Conservation (phyloP, 37 sponge, comb jelly and placozoan species). For the Ianthella basta region DNA sequence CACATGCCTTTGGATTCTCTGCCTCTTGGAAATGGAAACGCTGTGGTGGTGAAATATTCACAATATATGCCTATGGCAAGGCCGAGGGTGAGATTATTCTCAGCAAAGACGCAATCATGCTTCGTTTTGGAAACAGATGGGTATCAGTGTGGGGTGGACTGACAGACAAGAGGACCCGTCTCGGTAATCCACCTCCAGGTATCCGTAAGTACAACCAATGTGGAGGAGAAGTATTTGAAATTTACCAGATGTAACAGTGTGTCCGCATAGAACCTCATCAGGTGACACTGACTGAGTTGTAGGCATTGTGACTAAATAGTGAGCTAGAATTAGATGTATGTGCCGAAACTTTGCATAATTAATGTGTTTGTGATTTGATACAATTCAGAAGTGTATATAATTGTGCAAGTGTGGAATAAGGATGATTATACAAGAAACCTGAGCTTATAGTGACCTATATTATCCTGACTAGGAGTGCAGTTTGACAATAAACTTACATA, state of each 20-base stretch:
- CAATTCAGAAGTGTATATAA: too few relatives aligned
- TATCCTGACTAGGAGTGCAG: too few relatives aligned
- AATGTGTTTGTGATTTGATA: too few relatives aligned
- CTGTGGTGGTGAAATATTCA: slow-evolving; percentile 2
- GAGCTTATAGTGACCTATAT: too few relatives aligned
- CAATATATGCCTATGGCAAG: neutral
- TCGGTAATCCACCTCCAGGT: neutral
- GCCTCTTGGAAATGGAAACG: neutral
- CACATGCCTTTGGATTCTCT: neutral
- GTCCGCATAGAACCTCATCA: too few relatives aligned
- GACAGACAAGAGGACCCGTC: neutral
- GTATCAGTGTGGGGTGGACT: neutral
- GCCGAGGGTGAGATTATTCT: neutral
- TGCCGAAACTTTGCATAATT: too few relatives aligned
- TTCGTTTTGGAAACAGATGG: neutral
- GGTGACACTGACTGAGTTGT: too few relatives aligned
- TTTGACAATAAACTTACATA: too few relatives aligned
- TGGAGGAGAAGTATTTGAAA: neutral
- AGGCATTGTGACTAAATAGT: too few relatives aligned
- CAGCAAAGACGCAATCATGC: neutral
- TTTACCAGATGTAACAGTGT: neutral
- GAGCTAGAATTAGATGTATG: too few relatives aligned
- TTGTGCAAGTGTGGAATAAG: too few relatives aligned
- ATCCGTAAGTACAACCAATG: neutral
- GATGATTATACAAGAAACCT: too few relatives aligned